These are phyloP conservation scores for Ochropacha duplaris DNA, from an alignment of 2,888 invertebrate species.

Conservation along the genomic window DNA sequence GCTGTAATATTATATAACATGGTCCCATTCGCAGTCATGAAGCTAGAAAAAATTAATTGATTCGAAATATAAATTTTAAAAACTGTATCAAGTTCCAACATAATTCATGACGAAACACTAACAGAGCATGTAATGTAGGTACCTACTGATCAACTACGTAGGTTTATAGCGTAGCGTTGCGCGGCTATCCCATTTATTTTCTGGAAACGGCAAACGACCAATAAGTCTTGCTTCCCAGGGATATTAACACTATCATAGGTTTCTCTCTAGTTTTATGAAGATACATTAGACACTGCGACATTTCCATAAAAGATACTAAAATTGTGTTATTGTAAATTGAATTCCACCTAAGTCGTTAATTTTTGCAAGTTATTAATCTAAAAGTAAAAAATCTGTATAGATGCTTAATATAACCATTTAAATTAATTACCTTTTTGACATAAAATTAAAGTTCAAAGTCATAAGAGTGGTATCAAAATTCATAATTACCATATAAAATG, in stretches of 20 bases:
- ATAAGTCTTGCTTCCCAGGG: conserved; percentile 79
- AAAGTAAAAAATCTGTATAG: background rate
- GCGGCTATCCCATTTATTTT: conserved; percentile 71
- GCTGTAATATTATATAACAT: too few relatives aligned
- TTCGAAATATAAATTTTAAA: background rate
- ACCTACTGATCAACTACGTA: conserved; percentile 28
- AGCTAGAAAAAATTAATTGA: background rate
- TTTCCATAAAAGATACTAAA: conserved; percentile 64
- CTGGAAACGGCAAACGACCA: conserved; percentile 78
- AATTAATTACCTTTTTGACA: background rate
- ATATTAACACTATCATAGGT: conserved; percentile 83
- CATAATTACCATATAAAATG: background rate
- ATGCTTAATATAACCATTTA: background rate
- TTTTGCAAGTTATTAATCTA: background rate
- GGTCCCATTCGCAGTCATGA: background rate
- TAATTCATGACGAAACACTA: conserved; percentile 25
- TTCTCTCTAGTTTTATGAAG: conserved; percentile 80
- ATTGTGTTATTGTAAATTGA: conserved; percentile 26
- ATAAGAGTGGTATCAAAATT: background rate
- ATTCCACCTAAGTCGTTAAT: conserved; percentile 11
- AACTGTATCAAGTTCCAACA: conserved; percentile 5
- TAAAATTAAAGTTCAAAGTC: background rate
- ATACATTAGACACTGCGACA: conserved; percentile 70
- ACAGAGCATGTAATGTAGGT: conserved; percentile 25
- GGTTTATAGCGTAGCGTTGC: conserved; percentile 30